These are phyloP conservation scores for Dromas ardeola DNA, from an alignment of 2,113 vertebrate species.

Conservation along the genomic window DNA sequence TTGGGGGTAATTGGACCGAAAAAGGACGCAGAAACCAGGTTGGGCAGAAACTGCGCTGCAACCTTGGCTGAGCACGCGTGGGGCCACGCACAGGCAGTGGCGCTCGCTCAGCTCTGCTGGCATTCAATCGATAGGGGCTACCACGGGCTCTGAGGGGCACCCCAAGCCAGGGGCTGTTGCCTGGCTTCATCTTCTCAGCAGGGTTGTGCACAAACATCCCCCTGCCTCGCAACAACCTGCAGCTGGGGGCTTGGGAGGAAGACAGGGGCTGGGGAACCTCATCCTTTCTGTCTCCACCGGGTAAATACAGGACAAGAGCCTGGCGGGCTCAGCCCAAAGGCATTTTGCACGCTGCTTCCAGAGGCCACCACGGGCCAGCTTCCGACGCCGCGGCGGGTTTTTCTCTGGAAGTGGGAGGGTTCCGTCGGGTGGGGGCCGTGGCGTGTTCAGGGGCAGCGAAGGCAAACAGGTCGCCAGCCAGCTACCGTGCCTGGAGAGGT, in stretches of 20 bases:
- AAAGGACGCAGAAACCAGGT: background rate
- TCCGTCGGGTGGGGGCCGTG: background rate
- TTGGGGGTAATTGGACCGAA: background rate
- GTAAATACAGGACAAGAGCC: background rate
- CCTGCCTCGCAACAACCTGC: background rate
- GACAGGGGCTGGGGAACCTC: background rate
- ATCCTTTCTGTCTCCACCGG: background rate
- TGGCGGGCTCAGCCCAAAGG: background rate
- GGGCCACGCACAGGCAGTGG: fast-evolving
- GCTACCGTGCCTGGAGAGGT: background rate
- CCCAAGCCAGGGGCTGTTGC: background rate
- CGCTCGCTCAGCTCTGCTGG: background rate
- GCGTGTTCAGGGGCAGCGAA: background rate
- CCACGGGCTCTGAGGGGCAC: fast-evolving
- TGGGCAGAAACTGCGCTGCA: background rate
- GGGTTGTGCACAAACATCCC: background rate
- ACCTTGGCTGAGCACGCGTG: fast-evolving
- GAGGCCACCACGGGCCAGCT: background rate
- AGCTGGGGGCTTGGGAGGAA: background rate
- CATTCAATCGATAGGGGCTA: background rate
- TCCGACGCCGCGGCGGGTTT: fast-evolving
- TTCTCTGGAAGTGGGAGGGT: background rate
- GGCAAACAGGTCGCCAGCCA: background rate
- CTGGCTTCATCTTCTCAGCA: background rate
- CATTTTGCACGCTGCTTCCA: background rate